Evolutionary conservation across 2,888 invertebrate genomes (phyloP), one percentile per base, ranked within the genome.

Genomic region (Lysandra bellargus): DNA sequence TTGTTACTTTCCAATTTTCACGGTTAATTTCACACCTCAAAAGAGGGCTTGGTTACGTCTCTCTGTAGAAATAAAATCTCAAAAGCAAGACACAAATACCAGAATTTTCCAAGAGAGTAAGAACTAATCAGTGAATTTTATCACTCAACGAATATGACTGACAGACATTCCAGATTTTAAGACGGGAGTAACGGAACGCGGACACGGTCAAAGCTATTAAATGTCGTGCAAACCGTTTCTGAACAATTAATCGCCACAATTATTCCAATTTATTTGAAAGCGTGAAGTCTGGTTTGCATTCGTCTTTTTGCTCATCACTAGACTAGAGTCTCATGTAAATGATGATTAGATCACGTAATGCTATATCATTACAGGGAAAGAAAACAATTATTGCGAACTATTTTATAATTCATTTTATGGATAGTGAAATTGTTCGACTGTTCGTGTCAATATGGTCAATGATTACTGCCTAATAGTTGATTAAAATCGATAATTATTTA

Each of bases 211-310:
- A 76, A 76, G 76, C 33, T 53, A 76, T 76, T 57, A 33, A 53
- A 76, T 53, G 74, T 74, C 74, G 76, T 76, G 76, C 76, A 78
- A 75, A 78, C 78, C 64, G 30, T 77, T 79, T 77, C 80, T 64
- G 73, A 80, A 81, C 79, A 81, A 83, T 82, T 82, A 82, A 81
- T 80, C 79, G 81, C 80, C 80, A 81, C 82, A 78, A 82, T 81
- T 81, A 81, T 80, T 81, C 80, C 81, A 81, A 83, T 83, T 83
- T 82, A 80, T 81, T 79, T 80, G 83, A 83, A 83, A 83, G 83
- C 83, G 83, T 83, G 83, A 79, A 83, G 79, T 79, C 80, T 80
- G 80, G 79, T 80, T 82, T 80, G 81, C 82, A 82, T 82, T 82
- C 81, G 79, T 81, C 57, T 81, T 82, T 81, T 82, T 81, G 80